Conservation (phyloP, 2,888 invertebrate species). For the Cremastinae sp. region DNA sequence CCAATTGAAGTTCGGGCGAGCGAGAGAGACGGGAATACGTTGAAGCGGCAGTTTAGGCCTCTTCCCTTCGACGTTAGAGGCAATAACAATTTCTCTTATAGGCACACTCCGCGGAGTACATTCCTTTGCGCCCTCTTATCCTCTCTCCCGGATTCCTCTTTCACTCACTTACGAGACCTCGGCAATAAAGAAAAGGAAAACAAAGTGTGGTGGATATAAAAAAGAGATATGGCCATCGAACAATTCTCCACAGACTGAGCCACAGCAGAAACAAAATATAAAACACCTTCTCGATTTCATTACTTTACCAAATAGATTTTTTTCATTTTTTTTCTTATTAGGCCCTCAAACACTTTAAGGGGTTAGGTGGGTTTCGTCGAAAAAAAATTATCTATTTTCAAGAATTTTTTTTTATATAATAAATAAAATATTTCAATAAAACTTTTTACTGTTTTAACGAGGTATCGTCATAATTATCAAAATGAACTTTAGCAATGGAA, state of each 20-base stretch:
- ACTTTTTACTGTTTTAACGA: too few species aligned
- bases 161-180: slow-evolving; percentile 1
- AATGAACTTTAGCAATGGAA: too few species aligned
- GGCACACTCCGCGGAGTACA: slow-evolving; percentile 44
- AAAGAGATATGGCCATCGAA: slow-evolving; percentile 24
- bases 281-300: slow-evolving; percentile 7
- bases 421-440: too few species aligned
- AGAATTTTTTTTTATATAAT: too few species aligned
- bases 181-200: slow-evolving; percentile 33
- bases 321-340: too few species aligned
- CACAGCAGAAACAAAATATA: background rate
- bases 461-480: too few species aligned
- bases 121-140: slow-evolving; percentile 14
- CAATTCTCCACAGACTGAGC: background rate
- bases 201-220: slow-evolving; percentile 19
- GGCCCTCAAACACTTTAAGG: too few species aligned
- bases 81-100: slow-evolving; percentile 59
- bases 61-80: slow-evolving; percentile 31
- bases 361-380: too few species aligned
- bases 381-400: too few species aligned
- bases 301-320: background rate
- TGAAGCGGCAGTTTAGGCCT: slow-evolving; percentile 26
- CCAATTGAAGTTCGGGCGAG: slow-evolving; percentile 37
- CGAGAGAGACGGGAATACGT: background rate
- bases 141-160: too few species aligned